Conservation (phyloP, 2,888 invertebrate species). For the Macaria notata region DNA sequence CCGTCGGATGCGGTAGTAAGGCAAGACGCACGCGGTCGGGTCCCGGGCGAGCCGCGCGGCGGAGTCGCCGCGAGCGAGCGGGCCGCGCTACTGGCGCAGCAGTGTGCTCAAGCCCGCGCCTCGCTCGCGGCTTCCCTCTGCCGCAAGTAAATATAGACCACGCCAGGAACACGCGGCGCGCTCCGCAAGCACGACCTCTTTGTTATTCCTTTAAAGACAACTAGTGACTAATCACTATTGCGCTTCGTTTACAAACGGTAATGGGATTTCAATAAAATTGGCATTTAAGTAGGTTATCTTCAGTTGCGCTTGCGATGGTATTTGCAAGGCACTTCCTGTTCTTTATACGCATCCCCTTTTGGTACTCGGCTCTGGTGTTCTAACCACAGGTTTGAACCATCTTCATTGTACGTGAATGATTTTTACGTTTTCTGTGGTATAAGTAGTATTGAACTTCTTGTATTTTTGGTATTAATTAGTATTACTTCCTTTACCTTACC, state of each 20-base stretch:
- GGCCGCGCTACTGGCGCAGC: constrained; percentile 32
- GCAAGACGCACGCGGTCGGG: constrained; percentile 34
- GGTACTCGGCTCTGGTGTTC: no score
- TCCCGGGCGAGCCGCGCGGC: constrained; percentile 41
- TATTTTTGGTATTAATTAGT: no score
- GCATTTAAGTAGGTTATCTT: constrained; percentile 17
- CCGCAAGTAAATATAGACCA: constrained; percentile 78
- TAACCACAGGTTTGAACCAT: no score
- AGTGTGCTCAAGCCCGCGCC: constrained; percentile 43
- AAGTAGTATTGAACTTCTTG: no score
- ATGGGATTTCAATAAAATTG: constrained; percentile 12
- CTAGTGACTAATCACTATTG: constrained; percentile 24
- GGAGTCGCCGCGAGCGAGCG: constrained; percentile 40
- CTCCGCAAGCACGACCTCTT: constrained; percentile 34
- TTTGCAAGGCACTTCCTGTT: no score
- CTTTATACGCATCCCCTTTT: no score
- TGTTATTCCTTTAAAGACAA: constrained; percentile 24
- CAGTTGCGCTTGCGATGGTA: no score
- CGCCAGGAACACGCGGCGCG: constrained; percentile 67
- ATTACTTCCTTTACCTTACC: no score
- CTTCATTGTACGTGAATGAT: no score
- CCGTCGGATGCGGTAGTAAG: constrained; percentile 40
- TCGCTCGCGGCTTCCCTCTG: constrained; percentile 66
- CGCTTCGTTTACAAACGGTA: constrained; percentile 15
- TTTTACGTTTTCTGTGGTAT: no score